Percentiles rank a stretch among this genome's conserved stretches.
Evolutionary conservation across 2,113 vertebrate species (phyloP).

Genomic region (Microtus montanus): DNA sequence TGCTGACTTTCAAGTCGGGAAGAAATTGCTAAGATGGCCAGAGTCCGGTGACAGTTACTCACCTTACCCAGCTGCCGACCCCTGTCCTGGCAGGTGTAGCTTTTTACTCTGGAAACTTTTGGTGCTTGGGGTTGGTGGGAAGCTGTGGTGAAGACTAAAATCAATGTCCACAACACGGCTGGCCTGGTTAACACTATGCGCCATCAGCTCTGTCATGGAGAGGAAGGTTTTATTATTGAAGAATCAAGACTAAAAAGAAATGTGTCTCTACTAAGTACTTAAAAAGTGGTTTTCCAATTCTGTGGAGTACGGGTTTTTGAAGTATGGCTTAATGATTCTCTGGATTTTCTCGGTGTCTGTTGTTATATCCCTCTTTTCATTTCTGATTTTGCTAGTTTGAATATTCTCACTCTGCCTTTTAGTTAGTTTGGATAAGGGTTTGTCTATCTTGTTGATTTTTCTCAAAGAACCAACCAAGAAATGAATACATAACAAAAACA

Average conservation of each 20-base stretch:
- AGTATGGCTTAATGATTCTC: not conserved
- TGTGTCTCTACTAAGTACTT: not conserved
- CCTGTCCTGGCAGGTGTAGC: not conserved
- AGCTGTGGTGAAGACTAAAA: not conserved
- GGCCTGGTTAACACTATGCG: no score
- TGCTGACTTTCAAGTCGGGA: not conserved
- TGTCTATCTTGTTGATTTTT: not conserved
- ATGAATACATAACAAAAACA: slow-evolving; percentile 14
- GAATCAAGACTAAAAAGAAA: not conserved
- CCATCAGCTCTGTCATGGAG: no score
- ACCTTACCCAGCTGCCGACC: not conserved
- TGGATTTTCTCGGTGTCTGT: not conserved
- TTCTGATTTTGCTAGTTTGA: not conserved
- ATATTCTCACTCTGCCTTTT: not conserved
- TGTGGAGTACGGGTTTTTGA: not conserved
- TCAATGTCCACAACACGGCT: not conserved
- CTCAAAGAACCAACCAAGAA: not conserved
- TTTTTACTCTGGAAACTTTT: not conserved
- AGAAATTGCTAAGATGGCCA: not conserved
- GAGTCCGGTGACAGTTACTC: not conserved
- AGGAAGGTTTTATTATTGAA: not conserved
- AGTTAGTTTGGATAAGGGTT: not conserved
- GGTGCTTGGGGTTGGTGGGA: not conserved
- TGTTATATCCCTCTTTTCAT: not conserved
- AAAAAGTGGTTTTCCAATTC: not conserved